Conservation (phyloP, 2,797 vertebrate genomes). For the Harpagifer antarcticus region DNA sequence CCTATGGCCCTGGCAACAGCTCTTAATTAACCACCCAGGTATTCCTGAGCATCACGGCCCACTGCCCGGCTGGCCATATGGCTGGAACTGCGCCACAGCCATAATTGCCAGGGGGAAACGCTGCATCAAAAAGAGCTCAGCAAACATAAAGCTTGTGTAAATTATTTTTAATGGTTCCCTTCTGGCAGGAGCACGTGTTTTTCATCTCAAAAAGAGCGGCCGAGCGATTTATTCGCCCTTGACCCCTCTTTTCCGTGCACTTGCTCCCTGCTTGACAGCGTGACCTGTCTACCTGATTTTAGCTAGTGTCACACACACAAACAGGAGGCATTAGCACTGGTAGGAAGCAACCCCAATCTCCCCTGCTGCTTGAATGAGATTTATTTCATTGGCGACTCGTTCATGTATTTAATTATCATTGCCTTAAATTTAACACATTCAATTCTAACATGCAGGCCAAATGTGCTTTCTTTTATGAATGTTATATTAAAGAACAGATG, state of each 20-base stretch:
- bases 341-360: slow-evolving; percentile 59
- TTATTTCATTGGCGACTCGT: slow-evolving; percentile 50
- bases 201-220: slow-evolving; percentile 87
- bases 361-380: slow-evolving; percentile 54
- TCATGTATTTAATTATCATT: slow-evolving; percentile 61
- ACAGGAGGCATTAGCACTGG: slow-evolving; percentile 59
- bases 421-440: slow-evolving; percentile 53
- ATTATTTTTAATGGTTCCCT: slow-evolving; percentile 98
- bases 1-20: slow-evolving; percentile 95
- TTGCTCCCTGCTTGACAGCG: slow-evolving; percentile 76
- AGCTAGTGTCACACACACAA: slow-evolving; percentile 53
- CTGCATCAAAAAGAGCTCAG: slow-evolving; percentile 91
- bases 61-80: slow-evolving; percentile 94
- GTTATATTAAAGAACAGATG: slow-evolving; percentile 67
- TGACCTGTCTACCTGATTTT: slow-evolving; percentile 81
- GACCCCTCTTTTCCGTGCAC: slow-evolving; percentile 78
- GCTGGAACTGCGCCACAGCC: slow-evolving; percentile 91
- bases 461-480: slow-evolving; percentile 56
- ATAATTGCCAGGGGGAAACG: slow-evolving; percentile 95
- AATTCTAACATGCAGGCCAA: slow-evolving; percentile 51
- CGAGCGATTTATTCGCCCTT: slow-evolving; percentile 80
- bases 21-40: slow-evolving; percentile 99
- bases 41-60: slow-evolving; percentile 93
- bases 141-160: slow-evolving; percentile 93
- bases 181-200: slow-evolving; percentile 90